phyloP scores from a whole-genome alignment of 2,888 invertebrate species.

The Cosmia trapezina region DNA sequence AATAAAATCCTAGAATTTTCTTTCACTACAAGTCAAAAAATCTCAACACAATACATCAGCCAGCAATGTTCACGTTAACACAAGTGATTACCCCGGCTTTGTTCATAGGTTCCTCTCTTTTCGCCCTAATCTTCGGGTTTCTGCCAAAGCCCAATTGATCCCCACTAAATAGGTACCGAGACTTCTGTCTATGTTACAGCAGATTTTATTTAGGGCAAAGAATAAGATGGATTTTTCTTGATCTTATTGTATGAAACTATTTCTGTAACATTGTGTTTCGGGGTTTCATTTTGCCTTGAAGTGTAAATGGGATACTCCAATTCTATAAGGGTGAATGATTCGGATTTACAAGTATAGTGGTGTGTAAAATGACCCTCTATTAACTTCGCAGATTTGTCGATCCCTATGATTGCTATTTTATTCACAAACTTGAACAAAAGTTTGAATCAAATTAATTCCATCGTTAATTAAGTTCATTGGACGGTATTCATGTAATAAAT shows the following conservation, averaged over 20 bases:
- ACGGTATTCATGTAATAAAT: conserved; percentile 30
- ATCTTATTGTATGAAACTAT: conserved; percentile 8
- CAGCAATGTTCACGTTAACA: conserved; percentile 46
- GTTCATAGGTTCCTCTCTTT: conserved; percentile 54
- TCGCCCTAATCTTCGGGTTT: conserved; percentile 64
- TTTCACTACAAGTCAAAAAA: neutral
- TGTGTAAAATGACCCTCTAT: neutral
- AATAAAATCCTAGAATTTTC: neutral
- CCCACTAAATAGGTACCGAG: conserved; percentile 70
- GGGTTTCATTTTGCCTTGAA: conserved; percentile 4
- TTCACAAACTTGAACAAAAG: neutral
- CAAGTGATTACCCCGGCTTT: conserved; percentile 63
- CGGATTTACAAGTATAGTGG: neutral
- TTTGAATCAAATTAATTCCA: neutral
- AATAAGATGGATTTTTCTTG: conserved; percentile 22
- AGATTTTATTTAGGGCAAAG: conserved; percentile 34
- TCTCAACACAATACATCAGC: conserved; percentile 14
- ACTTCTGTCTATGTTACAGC: conserved; percentile 18
- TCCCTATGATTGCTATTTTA: neutral
- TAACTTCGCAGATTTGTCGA: neutral
- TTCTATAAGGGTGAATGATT: neutral
- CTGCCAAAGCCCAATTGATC: conserved; percentile 67
- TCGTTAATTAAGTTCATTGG: neutral
- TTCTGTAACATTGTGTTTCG: conserved; percentile 9
- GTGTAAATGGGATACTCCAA: conserved; percentile 4